Evolutionary conservation across 2,113 vertebrate species (phyloP).

Genomic region (Henicopernis longicauda): DNA sequence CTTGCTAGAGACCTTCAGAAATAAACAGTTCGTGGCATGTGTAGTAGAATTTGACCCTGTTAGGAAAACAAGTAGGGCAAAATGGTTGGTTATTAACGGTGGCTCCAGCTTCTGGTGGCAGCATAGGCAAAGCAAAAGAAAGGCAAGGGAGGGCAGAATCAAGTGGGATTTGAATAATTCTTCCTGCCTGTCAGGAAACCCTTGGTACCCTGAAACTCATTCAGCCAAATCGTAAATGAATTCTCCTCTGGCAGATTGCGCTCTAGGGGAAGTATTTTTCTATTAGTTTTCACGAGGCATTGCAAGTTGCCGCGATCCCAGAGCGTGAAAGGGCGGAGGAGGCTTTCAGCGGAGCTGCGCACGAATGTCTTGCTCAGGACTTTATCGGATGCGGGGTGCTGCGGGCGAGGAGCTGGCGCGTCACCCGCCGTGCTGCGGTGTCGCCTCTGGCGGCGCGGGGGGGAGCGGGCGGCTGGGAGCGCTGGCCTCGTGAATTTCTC

Average conservation of each 20-base stretch:
- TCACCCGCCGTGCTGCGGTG: fast-evolving
- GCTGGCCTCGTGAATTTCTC: fast-evolving
- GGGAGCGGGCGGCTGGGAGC: neutral
- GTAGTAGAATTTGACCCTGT: neutral
- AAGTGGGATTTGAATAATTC: neutral
- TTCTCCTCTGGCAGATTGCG: neutral
- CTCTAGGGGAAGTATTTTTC: neutral
- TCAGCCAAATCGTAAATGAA: neutral
- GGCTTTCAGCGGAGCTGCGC: neutral
- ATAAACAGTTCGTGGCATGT: neutral
- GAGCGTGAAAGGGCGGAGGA: neutral
- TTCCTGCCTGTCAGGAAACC: neutral
- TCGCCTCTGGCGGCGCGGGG: neutral
- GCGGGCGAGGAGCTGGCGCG: fast-evolving
- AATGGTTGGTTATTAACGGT: neutral
- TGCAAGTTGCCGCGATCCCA: neutral
- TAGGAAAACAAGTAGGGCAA: neutral
- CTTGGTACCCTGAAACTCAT: neutral
- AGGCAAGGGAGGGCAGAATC: neutral
- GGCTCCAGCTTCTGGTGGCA: neutral
- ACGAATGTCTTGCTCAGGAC: neutral
- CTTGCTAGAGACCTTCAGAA: neutral
- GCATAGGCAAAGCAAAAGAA: too few species aligned
- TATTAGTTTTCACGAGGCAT: neutral
- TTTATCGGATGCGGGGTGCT: neutral